Evolutionary conservation across 2,888 invertebrate species (phyloP).

Genomic region (Sarcophaga rosellei): DNA sequence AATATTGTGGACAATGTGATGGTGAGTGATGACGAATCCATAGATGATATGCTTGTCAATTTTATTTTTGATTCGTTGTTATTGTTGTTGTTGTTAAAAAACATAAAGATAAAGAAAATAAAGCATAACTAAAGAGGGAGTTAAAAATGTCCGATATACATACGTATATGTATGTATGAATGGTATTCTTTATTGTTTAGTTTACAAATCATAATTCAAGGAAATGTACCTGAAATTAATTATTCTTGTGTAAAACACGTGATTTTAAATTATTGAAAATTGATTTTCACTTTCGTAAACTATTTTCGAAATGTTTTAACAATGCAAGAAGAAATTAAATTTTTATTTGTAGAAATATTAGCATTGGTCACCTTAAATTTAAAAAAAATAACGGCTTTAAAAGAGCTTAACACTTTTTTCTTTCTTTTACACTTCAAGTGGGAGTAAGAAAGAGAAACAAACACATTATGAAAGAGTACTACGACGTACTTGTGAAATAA

Average conservation of each 20-base stretch:
- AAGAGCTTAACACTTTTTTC: background rate
- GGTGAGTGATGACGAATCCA: constrained; percentile 58
- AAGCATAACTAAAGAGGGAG: constrained; percentile 23
- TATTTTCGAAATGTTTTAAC: no score
- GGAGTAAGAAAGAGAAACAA: background rate
- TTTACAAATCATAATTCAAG: constrained; percentile 2
- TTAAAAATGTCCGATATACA: background rate
- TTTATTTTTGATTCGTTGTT: constrained; percentile 4
- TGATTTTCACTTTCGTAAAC: no score
- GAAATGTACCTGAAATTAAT: constrained; percentile 27
- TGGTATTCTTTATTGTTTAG: background rate
- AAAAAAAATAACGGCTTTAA: background rate
- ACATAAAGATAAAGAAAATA: background rate
- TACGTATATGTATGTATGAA: background rate
- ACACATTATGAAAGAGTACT: no score
- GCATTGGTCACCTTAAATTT: background rate
- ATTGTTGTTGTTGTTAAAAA: background rate
- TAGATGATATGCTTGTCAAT: constrained; percentile 58
- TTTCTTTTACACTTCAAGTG: background rate
- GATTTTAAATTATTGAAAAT: no score
- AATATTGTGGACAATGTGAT: constrained; percentile 18
- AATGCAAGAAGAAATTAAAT: no score
- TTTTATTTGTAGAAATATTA: background rate
- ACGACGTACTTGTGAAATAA: no score
- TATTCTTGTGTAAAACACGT: no score